Evolutionary conservation across 2,797 vertebrate genomes (phyloP).

Genomic region (Poeciliopsis gracilis): DNA sequence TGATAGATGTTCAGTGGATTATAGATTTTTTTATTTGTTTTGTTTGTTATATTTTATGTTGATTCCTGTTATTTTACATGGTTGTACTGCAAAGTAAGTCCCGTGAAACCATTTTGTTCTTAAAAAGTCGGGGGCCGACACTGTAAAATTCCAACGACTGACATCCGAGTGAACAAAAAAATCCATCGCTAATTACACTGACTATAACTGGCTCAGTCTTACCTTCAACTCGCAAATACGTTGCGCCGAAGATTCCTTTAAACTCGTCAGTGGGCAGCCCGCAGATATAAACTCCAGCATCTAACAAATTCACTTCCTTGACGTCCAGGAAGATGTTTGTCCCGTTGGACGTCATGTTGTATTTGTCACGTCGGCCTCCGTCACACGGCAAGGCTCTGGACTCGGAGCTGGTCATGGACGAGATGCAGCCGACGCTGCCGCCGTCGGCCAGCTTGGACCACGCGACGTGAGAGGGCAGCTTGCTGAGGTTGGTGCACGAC

Average conservation of each 20-base stretch:
- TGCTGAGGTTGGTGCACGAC: background rate
- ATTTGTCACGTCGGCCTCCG: background rate
- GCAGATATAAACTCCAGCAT: background rate
- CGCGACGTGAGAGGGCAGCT: background rate
- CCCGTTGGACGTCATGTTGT: background rate
- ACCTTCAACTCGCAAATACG: slow-evolving; percentile 9
- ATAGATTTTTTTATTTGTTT: background rate
- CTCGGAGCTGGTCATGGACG: background rate
- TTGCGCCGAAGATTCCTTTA: background rate
- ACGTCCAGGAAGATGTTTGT: background rate
- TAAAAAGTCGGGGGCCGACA: background rate
- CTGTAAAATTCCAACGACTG: background rate
- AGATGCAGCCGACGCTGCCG: background rate
- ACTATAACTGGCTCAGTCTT: background rate
- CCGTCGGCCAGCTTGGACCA: background rate
- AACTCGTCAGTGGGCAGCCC: background rate
- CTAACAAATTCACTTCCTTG: background rate
- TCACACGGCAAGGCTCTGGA: background rate
- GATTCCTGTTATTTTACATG: background rate
- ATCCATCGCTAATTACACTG: background rate
- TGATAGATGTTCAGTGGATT: background rate
- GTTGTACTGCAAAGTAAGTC: background rate
- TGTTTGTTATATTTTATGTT: too few species aligned
- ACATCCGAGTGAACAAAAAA: background rate
- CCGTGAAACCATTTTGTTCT: background rate